A percentile compares a stretch with the other conserved stretches of the same genome.
Evolutionary conservation across 2,113 vertebrate species (phyloP).

Genomic region (Corythornis vintsioides): DNA sequence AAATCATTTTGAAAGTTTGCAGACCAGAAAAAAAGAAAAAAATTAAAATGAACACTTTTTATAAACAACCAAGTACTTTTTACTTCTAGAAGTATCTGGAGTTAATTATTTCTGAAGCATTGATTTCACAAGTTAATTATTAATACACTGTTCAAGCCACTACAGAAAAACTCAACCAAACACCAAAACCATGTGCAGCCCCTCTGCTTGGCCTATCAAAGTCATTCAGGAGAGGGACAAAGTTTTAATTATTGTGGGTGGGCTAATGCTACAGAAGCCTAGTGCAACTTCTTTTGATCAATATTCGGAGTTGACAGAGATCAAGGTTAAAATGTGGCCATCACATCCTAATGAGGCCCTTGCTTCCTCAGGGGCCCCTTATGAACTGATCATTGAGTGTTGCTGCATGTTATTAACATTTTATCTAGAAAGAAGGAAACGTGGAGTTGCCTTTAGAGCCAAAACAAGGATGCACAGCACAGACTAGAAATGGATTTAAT

Average conservation of each 20-base stretch:
- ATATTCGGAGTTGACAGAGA: neutral
- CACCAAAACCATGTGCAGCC: neutral
- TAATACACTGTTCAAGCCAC: neutral
- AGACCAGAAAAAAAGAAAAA: slow-evolving; percentile 22
- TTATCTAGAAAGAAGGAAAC: neutral
- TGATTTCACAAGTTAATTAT: neutral
- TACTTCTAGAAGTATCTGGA: neutral
- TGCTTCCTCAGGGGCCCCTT: neutral
- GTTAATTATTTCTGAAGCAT: neutral
- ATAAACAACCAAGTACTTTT: neutral
- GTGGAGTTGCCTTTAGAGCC: neutral
- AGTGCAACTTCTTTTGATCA: neutral
- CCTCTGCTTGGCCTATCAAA: neutral
- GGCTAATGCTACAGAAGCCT: neutral
- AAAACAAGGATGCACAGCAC: neutral
- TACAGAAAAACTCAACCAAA: neutral
- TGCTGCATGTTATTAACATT: neutral
- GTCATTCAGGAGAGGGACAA: neutral
- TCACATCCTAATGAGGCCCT: neutral
- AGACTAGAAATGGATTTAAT: neutral
- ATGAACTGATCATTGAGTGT: neutral
- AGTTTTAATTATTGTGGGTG: neutral
- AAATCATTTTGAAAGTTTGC: neutral
- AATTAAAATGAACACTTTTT: neutral
- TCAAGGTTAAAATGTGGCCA: neutral